Evolutionary conservation across 2,797 vertebrate genomes (phyloP).

Genomic region (Coendou prehensilis): DNA sequence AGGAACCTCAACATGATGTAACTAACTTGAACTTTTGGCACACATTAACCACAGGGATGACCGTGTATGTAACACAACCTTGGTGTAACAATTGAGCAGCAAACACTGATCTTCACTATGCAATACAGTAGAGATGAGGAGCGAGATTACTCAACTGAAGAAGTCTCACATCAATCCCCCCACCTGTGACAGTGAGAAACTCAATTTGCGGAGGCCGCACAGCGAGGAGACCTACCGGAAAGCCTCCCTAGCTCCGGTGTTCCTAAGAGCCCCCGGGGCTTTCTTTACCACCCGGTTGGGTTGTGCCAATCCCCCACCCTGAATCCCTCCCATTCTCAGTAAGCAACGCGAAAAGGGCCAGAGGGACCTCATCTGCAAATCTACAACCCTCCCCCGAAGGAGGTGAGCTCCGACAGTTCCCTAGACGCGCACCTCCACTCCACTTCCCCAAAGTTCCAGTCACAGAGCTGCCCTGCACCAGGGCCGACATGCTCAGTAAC

Average conservation of each 20-base stretch:
- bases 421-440: not conserved
- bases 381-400: not conserved
- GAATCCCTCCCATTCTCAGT: not conserved
- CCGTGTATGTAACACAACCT: constrained; percentile 2
- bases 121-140: not conserved
- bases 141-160: not conserved
- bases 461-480: not conserved
- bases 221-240: rapidly evolving
- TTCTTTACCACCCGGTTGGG: not conserved
- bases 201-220: not conserved
- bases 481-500: not conserved
- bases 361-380: not conserved
- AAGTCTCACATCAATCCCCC: not conserved
- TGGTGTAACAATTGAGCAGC: not conserved
- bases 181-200: not conserved
- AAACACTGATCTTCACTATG: not conserved
- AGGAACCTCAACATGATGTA: constrained; percentile 24
- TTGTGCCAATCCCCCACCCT: not conserved
- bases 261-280: not conserved
- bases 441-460: not conserved
- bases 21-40: constrained; percentile 60
- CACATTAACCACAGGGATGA: constrained; percentile 32
- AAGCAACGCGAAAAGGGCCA: not conserved
- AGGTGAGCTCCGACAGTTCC: not conserved
- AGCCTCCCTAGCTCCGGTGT: not conserved